A percentile compares a stretch with the other conserved stretches of the same genome.
Evolutionary conservation across 2,113 vertebrate species (phyloP).

Genomic region (Pterocles burchelli): DNA sequence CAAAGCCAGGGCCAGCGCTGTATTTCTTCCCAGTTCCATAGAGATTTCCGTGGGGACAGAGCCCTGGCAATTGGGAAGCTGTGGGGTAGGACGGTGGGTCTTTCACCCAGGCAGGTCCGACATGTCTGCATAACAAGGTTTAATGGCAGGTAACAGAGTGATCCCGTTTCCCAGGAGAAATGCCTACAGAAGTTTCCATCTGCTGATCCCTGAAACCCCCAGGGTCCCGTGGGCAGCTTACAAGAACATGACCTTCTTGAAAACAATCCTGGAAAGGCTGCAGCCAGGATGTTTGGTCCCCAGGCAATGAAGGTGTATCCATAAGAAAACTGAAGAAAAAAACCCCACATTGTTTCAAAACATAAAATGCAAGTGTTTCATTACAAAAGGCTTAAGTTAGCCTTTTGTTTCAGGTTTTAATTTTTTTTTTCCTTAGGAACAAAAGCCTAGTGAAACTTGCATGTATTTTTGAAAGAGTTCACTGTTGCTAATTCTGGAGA

Average conservation of each 20-base stretch:
- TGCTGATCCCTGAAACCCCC: neutral
- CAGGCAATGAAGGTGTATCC: neutral
- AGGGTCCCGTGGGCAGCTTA: too few species aligned
- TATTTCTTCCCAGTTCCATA: neutral
- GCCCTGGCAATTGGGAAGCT: neutral
- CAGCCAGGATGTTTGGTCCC: neutral
- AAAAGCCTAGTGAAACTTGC: neutral
- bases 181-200: neutral
- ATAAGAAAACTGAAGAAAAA: neutral
- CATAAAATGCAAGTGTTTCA: neutral
- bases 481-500: neutral
- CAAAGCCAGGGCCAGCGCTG: neutral
- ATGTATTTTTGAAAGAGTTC: neutral
- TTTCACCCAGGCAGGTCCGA: neutral
- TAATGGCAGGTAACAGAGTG: neutral
- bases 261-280: neutral
- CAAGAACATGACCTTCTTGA: neutral
- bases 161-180: neutral
- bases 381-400: neutral
- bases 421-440: neutral
- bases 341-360: neutral
- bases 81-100: too few species aligned
- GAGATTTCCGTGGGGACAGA: neutral
- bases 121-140: accelerated
- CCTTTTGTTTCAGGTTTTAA: neutral